Evolutionary conservation across 2,797 vertebrate genomes (phyloP).

Genomic region (Danio choprae): DNA sequence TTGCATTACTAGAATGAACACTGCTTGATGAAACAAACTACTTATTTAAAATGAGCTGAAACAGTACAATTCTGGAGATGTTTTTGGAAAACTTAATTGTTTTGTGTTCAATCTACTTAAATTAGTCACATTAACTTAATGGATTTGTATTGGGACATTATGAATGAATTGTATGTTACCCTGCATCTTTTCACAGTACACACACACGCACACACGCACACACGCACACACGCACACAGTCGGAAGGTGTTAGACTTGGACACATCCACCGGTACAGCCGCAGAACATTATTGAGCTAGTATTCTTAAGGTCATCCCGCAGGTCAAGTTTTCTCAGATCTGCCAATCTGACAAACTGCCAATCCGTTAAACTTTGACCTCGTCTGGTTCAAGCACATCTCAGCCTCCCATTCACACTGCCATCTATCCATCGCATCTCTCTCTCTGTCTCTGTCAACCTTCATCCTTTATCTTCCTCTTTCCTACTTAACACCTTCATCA

Average conservation of each 20-base stretch:
- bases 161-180: too few relatives aligned
- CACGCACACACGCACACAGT: not conserved
- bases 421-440: not conserved
- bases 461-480: conserved; percentile 1
- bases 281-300: conserved; percentile 53
- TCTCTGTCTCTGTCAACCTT: conserved; percentile 11
- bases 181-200: too few relatives aligned
- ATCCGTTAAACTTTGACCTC: conserved; percentile 63
- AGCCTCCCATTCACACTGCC: not conserved
- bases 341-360: conserved; percentile 59
- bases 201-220: too few relatives aligned
- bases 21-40: too few relatives aligned
- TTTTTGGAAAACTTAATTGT: too few relatives aligned
- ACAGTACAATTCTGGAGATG: too few relatives aligned
- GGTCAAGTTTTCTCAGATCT: conserved; percentile 61
- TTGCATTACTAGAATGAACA: not conserved
- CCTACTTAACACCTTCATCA: conserved; percentile 35
- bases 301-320: conserved; percentile 31
- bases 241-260: not conserved
- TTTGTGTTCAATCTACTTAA: too few relatives aligned
- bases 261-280: conserved; percentile 30
- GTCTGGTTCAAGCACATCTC: conserved; percentile 17
- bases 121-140: too few relatives aligned
- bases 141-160: too few relatives aligned
- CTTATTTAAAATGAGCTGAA: too few relatives aligned